These are phyloP conservation scores for Cephonodes hylas DNA, from an alignment of 2,888 invertebrate species.

Conservation along the genomic window DNA sequence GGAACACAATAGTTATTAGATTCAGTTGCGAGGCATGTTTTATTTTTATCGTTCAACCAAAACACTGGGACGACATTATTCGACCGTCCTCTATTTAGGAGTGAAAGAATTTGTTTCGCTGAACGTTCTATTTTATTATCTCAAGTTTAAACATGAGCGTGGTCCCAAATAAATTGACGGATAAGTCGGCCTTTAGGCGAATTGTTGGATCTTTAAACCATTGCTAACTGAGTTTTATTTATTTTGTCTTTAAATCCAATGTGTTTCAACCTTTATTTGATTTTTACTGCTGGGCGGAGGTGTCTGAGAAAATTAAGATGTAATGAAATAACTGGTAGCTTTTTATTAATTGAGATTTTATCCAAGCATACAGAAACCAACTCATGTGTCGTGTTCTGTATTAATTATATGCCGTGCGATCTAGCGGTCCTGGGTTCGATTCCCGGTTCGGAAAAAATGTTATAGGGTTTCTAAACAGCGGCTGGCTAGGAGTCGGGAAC, in stretches of 20 bases:
- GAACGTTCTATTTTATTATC: not conserved
- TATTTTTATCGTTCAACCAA: constrained; percentile 2
- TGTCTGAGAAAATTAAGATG: too few relatives aligned
- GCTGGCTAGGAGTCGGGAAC: too few relatives aligned
- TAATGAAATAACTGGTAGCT: too few relatives aligned
- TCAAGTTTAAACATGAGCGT: not conserved
- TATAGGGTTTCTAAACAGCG: too few relatives aligned
- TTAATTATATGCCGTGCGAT: too few relatives aligned
- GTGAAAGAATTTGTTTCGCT: not conserved
- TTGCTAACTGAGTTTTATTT: not conserved
- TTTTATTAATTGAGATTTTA: too few relatives aligned
- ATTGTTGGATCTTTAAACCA: not conserved
- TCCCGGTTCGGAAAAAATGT: too few relatives aligned
- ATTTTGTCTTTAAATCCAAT: not conserved
- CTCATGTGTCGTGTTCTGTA: too few relatives aligned
- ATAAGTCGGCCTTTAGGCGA: not conserved
- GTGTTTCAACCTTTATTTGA: too few relatives aligned
- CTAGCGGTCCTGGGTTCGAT: too few relatives aligned
- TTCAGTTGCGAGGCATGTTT: not conserved
- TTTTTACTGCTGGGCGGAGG: too few relatives aligned
- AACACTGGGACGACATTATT: not conserved
- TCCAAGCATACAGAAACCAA: too few relatives aligned
- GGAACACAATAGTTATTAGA: not conserved
- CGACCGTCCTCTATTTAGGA: not conserved
- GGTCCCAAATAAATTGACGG: constrained; percentile 1